Evolutionary conservation across 2,888 invertebrate species (phyloP).

Genomic region (Periphyllus acericola): DNA sequence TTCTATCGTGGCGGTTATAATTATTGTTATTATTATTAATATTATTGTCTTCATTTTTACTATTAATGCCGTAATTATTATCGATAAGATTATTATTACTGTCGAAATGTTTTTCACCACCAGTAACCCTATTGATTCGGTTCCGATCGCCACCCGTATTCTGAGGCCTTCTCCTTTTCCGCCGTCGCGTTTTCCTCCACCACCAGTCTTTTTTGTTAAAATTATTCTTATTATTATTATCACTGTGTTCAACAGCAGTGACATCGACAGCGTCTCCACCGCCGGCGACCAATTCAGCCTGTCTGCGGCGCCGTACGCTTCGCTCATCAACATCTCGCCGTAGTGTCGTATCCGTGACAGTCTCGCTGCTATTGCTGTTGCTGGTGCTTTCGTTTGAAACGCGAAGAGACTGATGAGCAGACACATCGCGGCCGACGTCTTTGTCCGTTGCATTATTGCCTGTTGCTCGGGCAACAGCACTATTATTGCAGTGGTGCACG

Average conservation of each 20-base stretch:
- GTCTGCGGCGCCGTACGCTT: slow-evolving; percentile 18
- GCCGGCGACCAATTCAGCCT: not conserved
- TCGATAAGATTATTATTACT: slow-evolving; percentile 17
- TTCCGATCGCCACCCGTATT: slow-evolving; percentile 3
- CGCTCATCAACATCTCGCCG: slow-evolving; percentile 1
- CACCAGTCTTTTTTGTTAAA: slow-evolving; percentile 48
- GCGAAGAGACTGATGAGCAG: slow-evolving; percentile 2
- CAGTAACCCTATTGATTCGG: not conserved
- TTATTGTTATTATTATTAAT: not conserved
- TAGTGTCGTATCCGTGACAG: not conserved
- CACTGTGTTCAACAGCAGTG: not conserved
- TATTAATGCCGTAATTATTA: slow-evolving; percentile 12
- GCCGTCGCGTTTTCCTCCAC: slow-evolving; percentile 46
- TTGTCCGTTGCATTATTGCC: not conserved
- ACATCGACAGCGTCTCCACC: not conserved
- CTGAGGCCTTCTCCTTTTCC: slow-evolving; percentile 28
- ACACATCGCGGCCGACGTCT: slow-evolving; percentile 3
- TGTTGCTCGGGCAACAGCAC: slow-evolving; percentile 19
- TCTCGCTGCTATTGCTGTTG: not conserved
- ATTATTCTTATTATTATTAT: slow-evolving; percentile 4
- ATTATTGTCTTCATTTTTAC: slow-evolving; percentile 31
- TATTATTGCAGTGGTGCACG: slow-evolving; percentile 46
- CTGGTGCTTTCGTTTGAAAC: not conserved
- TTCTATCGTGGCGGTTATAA: slow-evolving; percentile 27
- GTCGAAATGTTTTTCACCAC: not conserved